Evolutionary conservation across 2,888 invertebrate species (phyloP), one percentile per base, ranked within the genome.

Genomic region (Lasioglossum figueresi): DNA sequence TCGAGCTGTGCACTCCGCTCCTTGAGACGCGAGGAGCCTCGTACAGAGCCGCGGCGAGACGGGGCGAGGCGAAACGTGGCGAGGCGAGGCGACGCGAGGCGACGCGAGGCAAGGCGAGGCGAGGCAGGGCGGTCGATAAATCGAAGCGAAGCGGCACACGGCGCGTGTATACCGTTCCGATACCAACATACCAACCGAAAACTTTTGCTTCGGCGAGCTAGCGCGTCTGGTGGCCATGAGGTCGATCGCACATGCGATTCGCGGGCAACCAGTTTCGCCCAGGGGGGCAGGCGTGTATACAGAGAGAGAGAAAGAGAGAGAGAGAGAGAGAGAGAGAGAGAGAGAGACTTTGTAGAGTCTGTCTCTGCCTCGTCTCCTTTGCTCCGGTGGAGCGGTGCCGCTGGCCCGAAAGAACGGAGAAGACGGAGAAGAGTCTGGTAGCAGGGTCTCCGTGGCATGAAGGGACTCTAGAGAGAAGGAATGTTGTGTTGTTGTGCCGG

Each of bases 401-500:
- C 74, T 68, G 73, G 37, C 48, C 73, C 73, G 86, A 37, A 77
- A 40, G 76, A 76, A 68, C 71, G n/a, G 56, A 71, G 74, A 70
- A 76, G 75, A 75, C 63, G 80, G 73, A 85, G 85, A 88, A 75
- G 89, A 89, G 91, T 90, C 89, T 91, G 91, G 92, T 91, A 90
- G 91, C 78, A 83, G 85, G 91, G 89, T 91, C 92, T 93, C 91
- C 86, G 90, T 89, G 91, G 89, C 91, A 92, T 88, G 92, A 91
- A 92, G 93, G 89, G 91, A 91, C 91, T 91, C 91, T 88, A 86
- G 89, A 91, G 92, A 91, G 91, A 92, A 93, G 94, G 94, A 94
- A 94, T 94, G 94, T 94, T 94, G 94, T 94, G 94, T 94, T 93
- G 93, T 94, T 94, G 93, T 94, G 93, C 91, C 92, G 93, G 91